Base-by-base conservation (phyloP, 2,797 vertebrate genomes). In the Monodelphis domestica region DNA sequence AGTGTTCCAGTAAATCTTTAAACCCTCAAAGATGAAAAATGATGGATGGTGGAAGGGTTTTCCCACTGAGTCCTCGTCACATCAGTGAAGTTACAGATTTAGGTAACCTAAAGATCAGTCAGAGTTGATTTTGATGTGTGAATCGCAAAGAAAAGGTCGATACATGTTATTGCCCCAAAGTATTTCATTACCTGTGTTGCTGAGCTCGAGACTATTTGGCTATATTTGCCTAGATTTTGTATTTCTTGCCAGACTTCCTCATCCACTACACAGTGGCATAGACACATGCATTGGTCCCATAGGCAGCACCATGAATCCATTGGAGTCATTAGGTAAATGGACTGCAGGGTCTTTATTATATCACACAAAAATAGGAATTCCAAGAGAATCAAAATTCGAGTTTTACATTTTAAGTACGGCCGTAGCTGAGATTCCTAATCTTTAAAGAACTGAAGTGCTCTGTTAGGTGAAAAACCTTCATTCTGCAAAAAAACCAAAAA, bases 401-500 rank as follows among this genome's bases (percentile, higher is more conserved):
- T 38, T 21, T 89, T 84, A 45, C 88, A 30, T 87, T 91, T 95
- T 56, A 87, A 87, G 89, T 84, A 26, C 30, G 15, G n/a, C n/a
- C 21, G 21, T 12, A 88, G 28, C 17, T 7, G 24, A 92, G 89
- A 84, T 53, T 7, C 26, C 28, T 14, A 84, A 33, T 9, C 1
- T 89, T 4, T 54, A 91, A 87, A 17, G 87, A 45, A 1, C 5
- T 88, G 21, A 11, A 91, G 87, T 92, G 78, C 54, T 24, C 2
- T 78, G 51, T 11, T 93, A 53, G 5, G 5, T 70, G 1, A 92
- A 53, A 45, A 17, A 15, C 45, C n/a, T 93, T 51, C 33, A 92
- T 0, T 89, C 94, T 90, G 92, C 56, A 94, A 26, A 45, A 78
- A n/a, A n/a, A n/a, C n/a, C 57, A 45, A n/a, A n/a, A n/a, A 94